Evolutionary conservation across 1,140 invertebrate genomes (phyloP).

Genomic region (Lasioglossum baleicum): DNA sequence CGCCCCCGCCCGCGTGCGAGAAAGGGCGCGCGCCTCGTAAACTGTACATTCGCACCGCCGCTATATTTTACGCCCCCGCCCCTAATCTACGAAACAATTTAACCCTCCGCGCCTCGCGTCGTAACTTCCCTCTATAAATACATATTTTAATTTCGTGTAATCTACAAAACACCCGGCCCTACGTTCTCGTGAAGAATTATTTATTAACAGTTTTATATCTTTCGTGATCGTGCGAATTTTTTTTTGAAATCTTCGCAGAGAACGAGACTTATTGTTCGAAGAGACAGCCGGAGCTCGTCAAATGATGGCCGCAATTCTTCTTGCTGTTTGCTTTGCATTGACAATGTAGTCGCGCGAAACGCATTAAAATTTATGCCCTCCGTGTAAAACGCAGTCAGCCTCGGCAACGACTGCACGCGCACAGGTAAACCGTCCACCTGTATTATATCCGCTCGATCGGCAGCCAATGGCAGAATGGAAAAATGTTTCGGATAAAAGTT

Average conservation of each 20-base stretch:
- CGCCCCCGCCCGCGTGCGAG: too few species aligned
- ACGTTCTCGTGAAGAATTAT: background rate
- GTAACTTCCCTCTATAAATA: background rate
- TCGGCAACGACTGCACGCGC: background rate
- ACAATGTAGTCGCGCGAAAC: slow-evolving; percentile 11
- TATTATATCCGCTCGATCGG: slow-evolving; percentile 41
- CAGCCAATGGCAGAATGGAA: slow-evolving; percentile 37
- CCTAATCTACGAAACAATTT: slow-evolving; percentile 25
- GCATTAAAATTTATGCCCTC: slow-evolving; percentile 41
- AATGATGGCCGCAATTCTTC: slow-evolving; percentile 16
- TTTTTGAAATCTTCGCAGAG: too few species aligned
- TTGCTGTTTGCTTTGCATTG: slow-evolving; percentile 30
- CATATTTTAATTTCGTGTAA: background rate
- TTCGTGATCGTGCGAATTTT: too few species aligned
- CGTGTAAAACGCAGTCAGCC: slow-evolving; percentile 24
- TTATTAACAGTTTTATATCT: too few species aligned
- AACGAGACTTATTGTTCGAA: background rate
- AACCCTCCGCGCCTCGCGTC: background rate
- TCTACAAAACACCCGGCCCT: background rate
- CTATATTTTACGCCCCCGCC: background rate
- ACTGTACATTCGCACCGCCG: background rate
- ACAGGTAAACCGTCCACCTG: slow-evolving; percentile 12
- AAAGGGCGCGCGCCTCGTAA: background rate
- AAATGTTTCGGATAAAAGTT: slow-evolving; percentile 46
- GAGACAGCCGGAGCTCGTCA: background rate